Evolutionary conservation across 1,140 invertebrate species (phyloP).

Genomic region (Psix sp.): DNA sequence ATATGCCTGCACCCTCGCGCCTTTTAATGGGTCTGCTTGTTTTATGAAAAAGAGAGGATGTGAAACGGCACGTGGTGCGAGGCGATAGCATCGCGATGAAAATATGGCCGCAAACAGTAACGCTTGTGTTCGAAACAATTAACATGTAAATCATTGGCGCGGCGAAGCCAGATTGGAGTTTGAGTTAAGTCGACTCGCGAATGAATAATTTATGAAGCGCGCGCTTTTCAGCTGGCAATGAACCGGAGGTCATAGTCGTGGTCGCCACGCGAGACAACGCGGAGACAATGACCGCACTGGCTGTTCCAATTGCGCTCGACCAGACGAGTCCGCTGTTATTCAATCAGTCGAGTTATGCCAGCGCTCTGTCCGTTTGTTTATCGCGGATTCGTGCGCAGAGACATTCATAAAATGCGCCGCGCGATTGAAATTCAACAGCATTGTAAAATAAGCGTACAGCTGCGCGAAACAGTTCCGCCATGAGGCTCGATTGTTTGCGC

Average conservation of each 20-base stretch:
- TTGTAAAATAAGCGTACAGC: no score
- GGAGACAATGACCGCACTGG: slow-evolving; percentile 45
- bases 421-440: slow-evolving; percentile 6
- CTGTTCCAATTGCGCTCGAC: slow-evolving; percentile 20
- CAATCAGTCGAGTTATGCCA: slow-evolving; percentile 15
- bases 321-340: slow-evolving; percentile 15
- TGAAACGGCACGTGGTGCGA: slow-evolving; percentile 21
- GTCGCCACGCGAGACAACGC: slow-evolving; percentile 22
- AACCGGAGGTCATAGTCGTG: slow-evolving; percentile 34
- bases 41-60: slow-evolving; percentile 2
- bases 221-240: slow-evolving; percentile 15
- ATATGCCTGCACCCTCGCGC: neutral
- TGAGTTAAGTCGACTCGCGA: slow-evolving; percentile 11
- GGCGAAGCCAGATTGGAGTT: slow-evolving; percentile 3
- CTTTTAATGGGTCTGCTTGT: neutral
- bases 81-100: slow-evolving; percentile 21
- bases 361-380: neutral
- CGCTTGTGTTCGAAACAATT: slow-evolving; percentile 21
- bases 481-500: neutral
- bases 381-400: slow-evolving; percentile 18
- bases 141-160: slow-evolving; percentile 28
- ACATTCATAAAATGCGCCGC: slow-evolving; percentile 5
- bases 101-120: slow-evolving; percentile 10
- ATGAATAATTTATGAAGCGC: slow-evolving; percentile 31
- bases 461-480: neutral